Base-by-base conservation (phyloP, 1,140 invertebrate genomes). In the Probaryconus sp. region DNA sequence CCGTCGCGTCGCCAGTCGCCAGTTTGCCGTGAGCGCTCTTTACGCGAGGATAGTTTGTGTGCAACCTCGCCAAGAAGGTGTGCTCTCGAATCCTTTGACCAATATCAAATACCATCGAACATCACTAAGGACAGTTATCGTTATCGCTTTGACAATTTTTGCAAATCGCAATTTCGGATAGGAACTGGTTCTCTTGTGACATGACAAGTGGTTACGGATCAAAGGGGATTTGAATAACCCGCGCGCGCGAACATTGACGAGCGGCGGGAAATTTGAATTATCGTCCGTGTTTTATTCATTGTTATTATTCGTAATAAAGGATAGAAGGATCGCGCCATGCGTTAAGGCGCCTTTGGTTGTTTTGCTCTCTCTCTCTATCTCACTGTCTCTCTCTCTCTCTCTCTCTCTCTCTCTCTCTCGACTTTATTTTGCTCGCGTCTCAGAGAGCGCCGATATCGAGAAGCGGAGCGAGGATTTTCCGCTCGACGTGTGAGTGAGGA, bases 21-120 rank as follows among this genome's bases (percentile, higher is more conserved):
- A 86, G 85, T 85, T 84, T 80, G 85, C 81, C 83, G 82, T 87
- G 83, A 86, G 83, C 86, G 85, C 84, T 85, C 85, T 78, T 81
- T 16, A 81, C 80, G 81, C 45, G 81, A 87, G 83, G 78, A 82
- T 74, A 77, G 50, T 77, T 80, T 77, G 75, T 78, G 45, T 45
- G 55, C 45, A 70, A 53, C 56, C 21, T 31, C 11, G 53, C 38
- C 38, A 55, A 45, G 17, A 16, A 24, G 5, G 24, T 10, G 9
- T 24, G 6, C 24, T 26, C 17, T 47, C 9, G 20, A 7, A 17
- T 24, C 13, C 20, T 17, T n/a, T n/a, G n/a, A n/a, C n/a, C n/a
- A n/a, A n/a, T n/a, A n/a, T n/a, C n/a, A n/a, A n/a, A n/a, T n/a
- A n/a, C n/a, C n/a, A n/a, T n/a, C n/a, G n/a, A n/a, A n/a, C n/a